A percentile compares a stretch with the other conserved stretches of the same genome.
phyloP scores from a whole-genome alignment of 2,888 invertebrate genomes.

The Cephus sareptanus region DNA sequence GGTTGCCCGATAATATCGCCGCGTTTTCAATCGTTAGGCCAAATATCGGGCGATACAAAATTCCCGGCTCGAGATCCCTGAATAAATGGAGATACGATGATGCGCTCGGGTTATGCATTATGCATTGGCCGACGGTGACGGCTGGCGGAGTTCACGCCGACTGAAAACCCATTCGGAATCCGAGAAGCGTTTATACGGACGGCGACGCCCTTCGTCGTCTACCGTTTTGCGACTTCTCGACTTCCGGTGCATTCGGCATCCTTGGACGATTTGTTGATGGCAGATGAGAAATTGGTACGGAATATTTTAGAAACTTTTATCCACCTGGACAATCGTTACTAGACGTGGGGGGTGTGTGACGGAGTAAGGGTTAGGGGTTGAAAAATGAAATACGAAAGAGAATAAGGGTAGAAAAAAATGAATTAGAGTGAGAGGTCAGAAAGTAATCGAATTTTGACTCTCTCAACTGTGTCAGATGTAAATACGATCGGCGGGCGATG shows the following conservation, averaged over 20 bases:
- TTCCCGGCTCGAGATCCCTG: constrained; percentile 13
- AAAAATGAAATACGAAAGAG: not conserved
- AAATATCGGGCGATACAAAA: not conserved
- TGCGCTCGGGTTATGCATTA: constrained; percentile 58
- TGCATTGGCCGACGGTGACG: constrained; percentile 52
- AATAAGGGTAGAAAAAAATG: not conserved
- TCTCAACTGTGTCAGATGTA: not conserved
- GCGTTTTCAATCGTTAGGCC: not conserved
- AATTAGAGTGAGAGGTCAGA: not conserved
- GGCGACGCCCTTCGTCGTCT: not conserved
- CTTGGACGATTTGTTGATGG: not conserved
- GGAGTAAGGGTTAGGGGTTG: not conserved
- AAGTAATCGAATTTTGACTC: not conserved
- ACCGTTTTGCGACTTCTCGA: not conserved
- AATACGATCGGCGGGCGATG: not conserved
- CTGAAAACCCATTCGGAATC: not conserved
- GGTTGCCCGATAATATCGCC: not conserved
- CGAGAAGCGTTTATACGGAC: not conserved
- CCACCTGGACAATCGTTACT: not conserved
- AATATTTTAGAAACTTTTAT: not conserved
- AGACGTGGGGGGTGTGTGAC: not conserved
- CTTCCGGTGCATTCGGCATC: not conserved
- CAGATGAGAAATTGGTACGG: not conserved
- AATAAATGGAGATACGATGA: constrained; percentile 65
- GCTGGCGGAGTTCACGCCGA: not conserved